Evolutionary conservation across 1,140 invertebrate species (phyloP), one percentile per base, ranked within the genome.

Genomic region (Lucilia sericata): DNA sequence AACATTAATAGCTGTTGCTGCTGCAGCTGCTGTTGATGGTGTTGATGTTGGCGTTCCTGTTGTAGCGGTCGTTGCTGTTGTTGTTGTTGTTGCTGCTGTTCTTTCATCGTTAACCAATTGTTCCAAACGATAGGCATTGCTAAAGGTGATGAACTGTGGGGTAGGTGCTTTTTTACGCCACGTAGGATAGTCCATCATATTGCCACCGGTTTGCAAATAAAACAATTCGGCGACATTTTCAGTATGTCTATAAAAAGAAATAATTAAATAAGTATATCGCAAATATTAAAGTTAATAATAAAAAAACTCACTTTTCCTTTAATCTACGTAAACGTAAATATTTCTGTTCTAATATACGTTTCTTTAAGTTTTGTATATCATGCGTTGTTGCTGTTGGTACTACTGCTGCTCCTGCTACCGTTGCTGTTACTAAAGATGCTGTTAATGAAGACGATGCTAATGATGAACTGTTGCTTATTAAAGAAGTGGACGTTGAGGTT

Each of bases 221-320:
- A 95, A 98, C 82, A 95, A 92, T 92, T 98, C 97, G 78, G 95
- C 94, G 86, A 96, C 93, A 91, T 95, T 94, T 88, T 98, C 96
- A 86, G 94, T 94, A 91, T 96, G 96, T 88, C 94, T 93, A 82
- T 76, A 74, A 70, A 30, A 30, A 7, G 2, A 42, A 42, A 42
- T 42, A 42, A 42, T 0, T 10, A 42, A 42, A 7, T 42, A 10
- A 78, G 0, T 60, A 60, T n/a, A n/a, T 60, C n/a, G n/a, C n/a
- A n/a, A 10, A 47, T 74, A 42, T 74, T 14, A 30, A 30, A 30
- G 25, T 42, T 42, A 42, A 12, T 14, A 55, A 55, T 5, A 47
- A 17, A 65, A 65, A 47, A 25, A 84, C 85, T 17, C 76, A 91
- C 90, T 88, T 91, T 88, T 91, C 90, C 85, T 90, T 91, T 87